These are phyloP conservation scores for Leptinotarsa tumamoca DNA, from an alignment of 2,888 invertebrate genomes.

Conservation along the genomic window DNA sequence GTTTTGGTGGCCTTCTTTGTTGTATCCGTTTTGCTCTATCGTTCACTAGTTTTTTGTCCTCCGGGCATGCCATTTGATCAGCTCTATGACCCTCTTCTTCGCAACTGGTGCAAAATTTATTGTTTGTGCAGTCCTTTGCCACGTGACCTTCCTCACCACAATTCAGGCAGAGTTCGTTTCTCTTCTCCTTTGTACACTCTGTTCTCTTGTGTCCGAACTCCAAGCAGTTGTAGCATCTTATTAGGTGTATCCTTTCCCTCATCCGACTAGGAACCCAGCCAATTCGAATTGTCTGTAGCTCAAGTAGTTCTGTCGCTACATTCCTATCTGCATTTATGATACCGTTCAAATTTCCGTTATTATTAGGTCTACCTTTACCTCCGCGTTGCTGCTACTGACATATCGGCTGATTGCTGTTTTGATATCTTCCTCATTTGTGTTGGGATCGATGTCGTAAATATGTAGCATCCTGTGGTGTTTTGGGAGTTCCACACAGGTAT, in stretches of 20 bases:
- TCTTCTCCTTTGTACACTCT: not conserved
- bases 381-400: too few species aligned
- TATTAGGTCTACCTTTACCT: too few species aligned
- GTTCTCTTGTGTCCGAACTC: not conserved
- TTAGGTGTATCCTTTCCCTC: not conserved
- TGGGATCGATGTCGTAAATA: too few species aligned
- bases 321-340: not conserved
- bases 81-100: not conserved
- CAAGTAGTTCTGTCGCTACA: not conserved
- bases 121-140: not conserved
- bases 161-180: not conserved
- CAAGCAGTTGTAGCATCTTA: conserved; percentile 1
- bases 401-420: not conserved
- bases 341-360: too few species aligned
- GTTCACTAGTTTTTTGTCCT: not conserved
- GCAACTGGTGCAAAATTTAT: not conserved
- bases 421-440: not conserved
- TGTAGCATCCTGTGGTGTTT: not conserved
- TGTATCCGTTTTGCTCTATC: not conserved
- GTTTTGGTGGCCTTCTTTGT: not conserved
- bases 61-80: not conserved
- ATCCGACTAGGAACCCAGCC: not conserved
- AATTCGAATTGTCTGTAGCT: not conserved
- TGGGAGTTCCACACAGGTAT: not conserved
- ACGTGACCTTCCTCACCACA: not conserved